Base-by-base conservation (phyloP, 2,113 vertebrate genomes). In the Thalassarche chlororhynchos region DNA sequence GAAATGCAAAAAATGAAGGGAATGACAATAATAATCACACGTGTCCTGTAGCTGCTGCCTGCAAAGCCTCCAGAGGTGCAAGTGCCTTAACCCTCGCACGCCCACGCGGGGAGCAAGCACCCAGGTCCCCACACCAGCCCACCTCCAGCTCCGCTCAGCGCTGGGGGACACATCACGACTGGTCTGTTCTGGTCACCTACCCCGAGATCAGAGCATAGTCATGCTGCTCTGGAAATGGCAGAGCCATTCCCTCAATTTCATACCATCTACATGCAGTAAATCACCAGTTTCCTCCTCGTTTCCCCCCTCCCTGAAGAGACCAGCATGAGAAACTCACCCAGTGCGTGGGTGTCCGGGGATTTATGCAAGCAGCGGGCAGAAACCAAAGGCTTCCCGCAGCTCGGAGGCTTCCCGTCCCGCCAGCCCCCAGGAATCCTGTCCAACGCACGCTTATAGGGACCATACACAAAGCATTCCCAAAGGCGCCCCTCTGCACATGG, bases 141-240 rank as follows among this genome's bases (percentile, higher is more conserved):
- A 42, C 26, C 29, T 57, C 4, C 61, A 42, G 25, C 66, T 64
- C 61, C 2, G 3, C 66, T 29, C 38, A 11, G 62, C 2, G 0
- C 68, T 2, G 6, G 7, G 7, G 51, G 29, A 38, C 13, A 10
- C 0, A 2, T 36, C 49, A 3, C 1, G 1, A 3, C 16, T 3
- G 28, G 5, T 21, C 29, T 29, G 78, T 65, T 32, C 78, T 31
- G 31, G 20, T 38, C 88, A 28, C 66, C 34, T 18, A 5, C 5
- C 26, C 47, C 0, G 2, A 17, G 68, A 19, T 64, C 84, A 66
- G 62, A 72, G 91, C 0, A 0, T 3, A 60, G 31, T 17, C 36
- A 17, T 1, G 0, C 38, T 46, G 74, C 65, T 21, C 34, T 9
- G 70, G 46, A 69, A 14, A 54, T 10, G 14, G 40, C 74, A 40